Evolutionary conservation across 2,797 vertebrate genomes (phyloP), one percentile per base, ranked within the genome.

Genomic region (Pempheris klunzingeri): DNA sequence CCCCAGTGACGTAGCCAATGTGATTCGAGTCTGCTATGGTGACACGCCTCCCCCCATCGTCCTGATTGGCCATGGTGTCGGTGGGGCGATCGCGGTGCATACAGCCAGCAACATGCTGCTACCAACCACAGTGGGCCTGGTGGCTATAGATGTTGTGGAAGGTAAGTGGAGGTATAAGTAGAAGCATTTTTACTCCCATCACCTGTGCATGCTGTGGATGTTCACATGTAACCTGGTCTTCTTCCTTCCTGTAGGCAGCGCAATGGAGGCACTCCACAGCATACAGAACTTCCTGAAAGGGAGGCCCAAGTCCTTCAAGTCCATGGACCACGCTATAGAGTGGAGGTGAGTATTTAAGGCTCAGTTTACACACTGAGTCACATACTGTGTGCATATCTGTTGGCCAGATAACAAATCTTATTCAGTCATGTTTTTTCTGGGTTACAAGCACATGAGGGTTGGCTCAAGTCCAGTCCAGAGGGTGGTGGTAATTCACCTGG

Each of bases 261-360:
- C 93, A 0, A 93, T 90, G 84, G 93, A 93, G 1, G 89, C 91
- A 0, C 87, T 94, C 2, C 93, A 93, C 84, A 92, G 86, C 83
- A 94, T 94, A 54, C 93, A 94, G 88, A 93, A 91, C 87, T 92
- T 93, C 71, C 87, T 93, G 52, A 93, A 85, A 55, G 90, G 85
- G 47, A 63, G 93, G 81, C 93, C 93, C 46, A 93, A 90, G 81
- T 90, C 90, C 69, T 94, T 94, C 82, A 92, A 92, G 82, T 93
- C 93, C 34, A 89, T 94, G 77, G 93, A 92, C 49, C 90, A 93
- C 1, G 93, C 93, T 3, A 93, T 94, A 2, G 93, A 94, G 65
- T 94, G 93, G 93, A 94, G 92, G 93, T 93, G 57, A 66, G 77
- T 9, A 1, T 5, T 4, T 3, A n/a, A 70, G 7, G 12, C 4